Evolutionary conservation across 2,113 vertebrate species (phyloP).

Genomic region (Dasyprocta punctata): DNA sequence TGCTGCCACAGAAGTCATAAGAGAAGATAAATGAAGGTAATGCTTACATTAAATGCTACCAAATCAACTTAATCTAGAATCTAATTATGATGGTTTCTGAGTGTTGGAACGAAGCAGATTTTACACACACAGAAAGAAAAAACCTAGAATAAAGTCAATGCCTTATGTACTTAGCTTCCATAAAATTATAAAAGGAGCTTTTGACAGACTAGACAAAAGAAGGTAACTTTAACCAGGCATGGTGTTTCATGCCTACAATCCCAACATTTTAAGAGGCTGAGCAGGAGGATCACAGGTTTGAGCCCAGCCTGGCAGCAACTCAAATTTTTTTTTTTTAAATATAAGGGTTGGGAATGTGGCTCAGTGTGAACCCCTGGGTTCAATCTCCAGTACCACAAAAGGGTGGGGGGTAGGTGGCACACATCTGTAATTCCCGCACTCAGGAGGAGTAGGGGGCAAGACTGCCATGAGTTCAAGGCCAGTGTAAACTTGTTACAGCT

Average conservation of each 20-base stretch:
- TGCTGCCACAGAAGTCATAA: background rate
- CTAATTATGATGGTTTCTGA: background rate
- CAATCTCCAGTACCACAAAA: background rate
- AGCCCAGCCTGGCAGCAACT: background rate
- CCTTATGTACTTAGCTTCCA: slow-evolving; percentile 5
- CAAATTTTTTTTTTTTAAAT: background rate
- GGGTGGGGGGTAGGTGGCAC: background rate
- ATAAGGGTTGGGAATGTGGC: background rate
- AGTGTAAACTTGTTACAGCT: background rate
- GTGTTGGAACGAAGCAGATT: background rate
- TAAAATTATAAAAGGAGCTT: background rate
- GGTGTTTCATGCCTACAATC: background rate
- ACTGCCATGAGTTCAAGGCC: background rate
- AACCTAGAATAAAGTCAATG: background rate
- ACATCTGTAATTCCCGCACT: background rate
- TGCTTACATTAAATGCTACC: background rate
- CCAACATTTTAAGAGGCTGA: background rate
- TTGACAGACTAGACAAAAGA: background rate
- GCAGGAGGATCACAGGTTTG: background rate
- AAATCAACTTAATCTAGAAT: background rate
- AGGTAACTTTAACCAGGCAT: background rate
- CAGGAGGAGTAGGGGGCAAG: background rate
- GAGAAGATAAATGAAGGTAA: background rate
- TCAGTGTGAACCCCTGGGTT: background rate
- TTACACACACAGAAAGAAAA: background rate